These are phyloP conservation scores for Babyrousa celebensis DNA, from an alignment of 2,797 vertebrate species.

Conservation along the genomic window DNA sequence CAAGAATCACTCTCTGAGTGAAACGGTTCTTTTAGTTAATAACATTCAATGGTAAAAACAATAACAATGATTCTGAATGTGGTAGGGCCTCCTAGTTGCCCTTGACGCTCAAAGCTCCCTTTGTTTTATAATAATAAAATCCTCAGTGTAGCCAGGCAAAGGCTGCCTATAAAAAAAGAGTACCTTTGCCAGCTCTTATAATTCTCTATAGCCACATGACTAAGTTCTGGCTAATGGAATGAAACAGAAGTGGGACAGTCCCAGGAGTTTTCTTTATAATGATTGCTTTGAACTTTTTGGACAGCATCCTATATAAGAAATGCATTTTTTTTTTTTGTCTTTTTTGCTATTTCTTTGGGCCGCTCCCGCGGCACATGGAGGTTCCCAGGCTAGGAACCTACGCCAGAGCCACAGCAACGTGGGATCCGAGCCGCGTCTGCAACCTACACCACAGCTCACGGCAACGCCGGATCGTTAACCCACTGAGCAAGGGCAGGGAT, in stretches of 20 bases:
- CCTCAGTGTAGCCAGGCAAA: neutral
- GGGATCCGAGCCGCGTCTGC: too few relatives aligned
- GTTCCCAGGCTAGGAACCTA: too few relatives aligned
- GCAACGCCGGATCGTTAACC: too few relatives aligned
- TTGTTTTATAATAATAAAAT: conserved; percentile 13
- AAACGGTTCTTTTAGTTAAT: neutral
- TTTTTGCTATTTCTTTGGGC: too few relatives aligned
- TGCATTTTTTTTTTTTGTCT: neutral
- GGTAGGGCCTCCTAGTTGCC: neutral
- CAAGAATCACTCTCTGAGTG: neutral
- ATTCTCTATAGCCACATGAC: neutral
- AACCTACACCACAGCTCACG: too few relatives aligned
- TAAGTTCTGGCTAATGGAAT: neutral
- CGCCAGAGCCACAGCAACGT: too few relatives aligned
- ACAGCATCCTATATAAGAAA: conserved; percentile 11
- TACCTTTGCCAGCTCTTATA: neutral
- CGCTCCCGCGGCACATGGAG: too few relatives aligned
- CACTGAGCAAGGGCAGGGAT: too few relatives aligned
- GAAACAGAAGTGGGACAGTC: neutral
- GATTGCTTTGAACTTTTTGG: conserved; percentile 28
- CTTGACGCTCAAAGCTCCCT: neutral
- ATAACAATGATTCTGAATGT: neutral
- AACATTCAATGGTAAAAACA: neutral
- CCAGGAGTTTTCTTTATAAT: neutral
- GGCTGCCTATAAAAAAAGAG: neutral